Percentiles rank a stretch among this genome's conserved stretches.
These are phyloP conservation scores for Rutpela maculata DNA, from an alignment of 2,888 invertebrate genomes.

Conservation along the genomic window DNA sequence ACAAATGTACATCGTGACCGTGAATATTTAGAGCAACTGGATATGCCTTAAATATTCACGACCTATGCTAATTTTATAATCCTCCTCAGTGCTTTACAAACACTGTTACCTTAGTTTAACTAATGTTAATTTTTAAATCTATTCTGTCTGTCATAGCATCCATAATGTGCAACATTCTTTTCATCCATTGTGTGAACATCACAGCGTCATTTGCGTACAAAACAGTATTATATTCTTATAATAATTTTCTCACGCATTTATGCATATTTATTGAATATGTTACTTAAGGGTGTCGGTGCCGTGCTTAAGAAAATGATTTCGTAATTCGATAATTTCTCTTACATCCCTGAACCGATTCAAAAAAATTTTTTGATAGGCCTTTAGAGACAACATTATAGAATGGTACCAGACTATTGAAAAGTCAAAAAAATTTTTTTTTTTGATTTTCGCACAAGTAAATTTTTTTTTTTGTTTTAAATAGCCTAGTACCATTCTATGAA, in stretches of 20 bases:
- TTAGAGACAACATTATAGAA: too few species aligned
- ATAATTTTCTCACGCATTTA: not conserved
- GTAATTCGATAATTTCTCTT: too few species aligned
- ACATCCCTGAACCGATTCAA: too few species aligned
- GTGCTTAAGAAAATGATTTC: too few species aligned
- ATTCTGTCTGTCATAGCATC: not conserved
- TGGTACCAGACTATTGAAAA: too few species aligned
- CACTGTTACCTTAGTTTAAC: not conserved
- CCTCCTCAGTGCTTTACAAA: not conserved
- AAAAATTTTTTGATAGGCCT: too few species aligned
- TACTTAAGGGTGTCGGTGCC: too few species aligned
- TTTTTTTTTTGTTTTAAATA: too few species aligned
- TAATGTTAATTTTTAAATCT: not conserved
- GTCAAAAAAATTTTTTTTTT: too few species aligned
- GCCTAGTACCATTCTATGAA: too few species aligned
- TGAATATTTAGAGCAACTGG: not conserved
- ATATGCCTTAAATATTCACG: not conserved
- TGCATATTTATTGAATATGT: not conserved
- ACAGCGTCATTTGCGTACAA: not conserved
- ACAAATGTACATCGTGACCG: too few species aligned
- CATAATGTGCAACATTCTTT: not conserved
- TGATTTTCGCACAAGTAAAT: too few species aligned
- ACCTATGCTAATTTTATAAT: conserved; percentile 1
- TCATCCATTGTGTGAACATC: not conserved
- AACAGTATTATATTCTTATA: not conserved